These are phyloP conservation scores for Nephrocerus scutellatus DNA, from an alignment of 2,888 invertebrate species.

Conservation along the genomic window DNA sequence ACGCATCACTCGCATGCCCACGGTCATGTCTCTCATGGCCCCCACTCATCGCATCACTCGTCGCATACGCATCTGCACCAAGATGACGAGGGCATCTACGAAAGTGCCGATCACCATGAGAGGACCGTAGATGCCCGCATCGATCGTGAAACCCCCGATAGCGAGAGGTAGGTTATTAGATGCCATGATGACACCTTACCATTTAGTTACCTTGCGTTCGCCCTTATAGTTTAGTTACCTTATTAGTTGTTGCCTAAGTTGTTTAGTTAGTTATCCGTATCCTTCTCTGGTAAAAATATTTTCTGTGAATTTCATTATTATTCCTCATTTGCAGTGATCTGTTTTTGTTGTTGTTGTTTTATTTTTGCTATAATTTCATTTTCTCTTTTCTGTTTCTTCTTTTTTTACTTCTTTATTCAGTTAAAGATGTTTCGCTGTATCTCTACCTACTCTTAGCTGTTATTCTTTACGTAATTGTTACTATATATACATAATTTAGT, in stretches of 20 bases:
- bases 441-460: too few species aligned
- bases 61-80: conserved; percentile 54
- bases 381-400: conserved; percentile 2
- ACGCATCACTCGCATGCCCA: conserved; percentile 49
- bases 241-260: conserved; percentile 13
- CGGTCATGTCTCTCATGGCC: conserved; percentile 48
- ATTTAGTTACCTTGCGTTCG: conserved; percentile 23
- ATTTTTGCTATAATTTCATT: conserved; percentile 5
- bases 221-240: conserved; percentile 20
- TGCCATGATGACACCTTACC: too few species aligned
- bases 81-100: conserved; percentile 82
- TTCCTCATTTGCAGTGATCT: too few species aligned
- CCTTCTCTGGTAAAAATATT: too few species aligned
- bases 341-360: too few species aligned
- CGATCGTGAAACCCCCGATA: conserved; percentile 74
- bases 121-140: conserved; percentile 55
- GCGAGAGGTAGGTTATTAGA: conserved; percentile 80
- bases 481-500: too few species aligned
- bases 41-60: conserved; percentile 51
- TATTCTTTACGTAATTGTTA: too few species aligned
- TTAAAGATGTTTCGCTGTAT: too few species aligned
- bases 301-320: too few species aligned
- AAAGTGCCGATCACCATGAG: conserved; percentile 73
- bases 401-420: conserved; percentile 1
- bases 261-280: too few species aligned